Conservation (phyloP, 2,797 vertebrate species). For the Oryzias sinensis region DNA sequence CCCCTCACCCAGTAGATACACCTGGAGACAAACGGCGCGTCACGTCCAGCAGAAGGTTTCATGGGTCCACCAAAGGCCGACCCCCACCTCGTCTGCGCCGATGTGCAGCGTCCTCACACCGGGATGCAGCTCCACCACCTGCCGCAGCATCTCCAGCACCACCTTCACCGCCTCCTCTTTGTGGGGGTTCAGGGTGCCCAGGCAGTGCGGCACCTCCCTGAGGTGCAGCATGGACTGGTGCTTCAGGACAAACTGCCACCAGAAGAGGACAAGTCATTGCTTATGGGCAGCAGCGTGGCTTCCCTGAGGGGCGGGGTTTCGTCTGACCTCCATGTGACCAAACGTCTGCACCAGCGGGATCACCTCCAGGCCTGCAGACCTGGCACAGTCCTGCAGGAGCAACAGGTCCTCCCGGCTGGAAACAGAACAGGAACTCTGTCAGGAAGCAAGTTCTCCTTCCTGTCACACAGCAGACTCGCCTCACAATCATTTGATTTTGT, state of each 20-base stretch:
- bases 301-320: neutral
- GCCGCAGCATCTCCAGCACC: slow-evolving; percentile 86
- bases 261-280: slow-evolving; percentile 2
- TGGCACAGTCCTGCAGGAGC: slow-evolving; percentile 80
- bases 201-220: slow-evolving; percentile 83
- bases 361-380: slow-evolving; percentile 81
- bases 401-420: slow-evolving; percentile 81
- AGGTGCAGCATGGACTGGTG: slow-evolving; percentile 81
- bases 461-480: no score
- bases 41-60: neutral
- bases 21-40: slow-evolving; percentile 64
- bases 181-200: slow-evolving; percentile 91
- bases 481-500: no score
- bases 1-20: slow-evolving; percentile 90
- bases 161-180: slow-evolving; percentile 77
- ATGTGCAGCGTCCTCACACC: slow-evolving; percentile 76
- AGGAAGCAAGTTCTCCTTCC: no score
- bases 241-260: slow-evolving; percentile 89
- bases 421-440: neutral
- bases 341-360: slow-evolving; percentile 94
- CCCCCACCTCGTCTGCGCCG: slow-evolving; percentile 78
- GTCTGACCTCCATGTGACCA: slow-evolving; percentile 94
- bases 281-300: neutral
- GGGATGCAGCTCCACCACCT: slow-evolving; percentile 86
- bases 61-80: accelerated